Conservation (phyloP, 2,888 invertebrate genomes). For the Toxonevra muliebris region DNA sequence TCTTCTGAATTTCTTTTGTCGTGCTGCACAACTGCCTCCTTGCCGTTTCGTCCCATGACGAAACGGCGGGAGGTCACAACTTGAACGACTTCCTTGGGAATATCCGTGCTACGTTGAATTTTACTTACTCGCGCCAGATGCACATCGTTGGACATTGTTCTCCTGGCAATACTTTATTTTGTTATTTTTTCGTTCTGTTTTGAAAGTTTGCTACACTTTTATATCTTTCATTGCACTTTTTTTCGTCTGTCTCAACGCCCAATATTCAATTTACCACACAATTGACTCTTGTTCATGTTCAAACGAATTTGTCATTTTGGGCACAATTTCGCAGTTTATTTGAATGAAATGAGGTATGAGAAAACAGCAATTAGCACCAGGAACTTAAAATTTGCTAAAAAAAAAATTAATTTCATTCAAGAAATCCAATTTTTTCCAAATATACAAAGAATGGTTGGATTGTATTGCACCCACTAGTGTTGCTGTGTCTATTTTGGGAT, state of each 20-base stretch:
- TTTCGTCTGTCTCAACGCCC: too few relatives aligned
- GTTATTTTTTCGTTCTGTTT: not conserved
- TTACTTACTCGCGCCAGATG: slow-evolving; percentile 58
- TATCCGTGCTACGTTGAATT: slow-evolving; percentile 43
- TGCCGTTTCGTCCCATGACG: slow-evolving; percentile 28
- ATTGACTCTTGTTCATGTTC: not conserved
- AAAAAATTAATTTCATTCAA: not conserved
- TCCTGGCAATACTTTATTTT: not conserved
- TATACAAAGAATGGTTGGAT: too few relatives aligned
- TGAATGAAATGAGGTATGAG: too few relatives aligned
- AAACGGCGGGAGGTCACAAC: slow-evolving; percentile 20
- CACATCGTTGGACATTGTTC: slow-evolving; percentile 57
- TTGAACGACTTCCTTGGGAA: slow-evolving; percentile 41
- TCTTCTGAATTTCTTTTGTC: slow-evolving; percentile 43
- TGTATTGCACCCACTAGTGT: too few relatives aligned
- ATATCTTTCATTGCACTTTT: not conserved
- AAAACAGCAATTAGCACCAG: too few relatives aligned
- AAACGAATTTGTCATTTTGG: not conserved
- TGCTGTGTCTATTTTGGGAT: too few relatives aligned
- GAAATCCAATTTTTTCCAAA: not conserved
- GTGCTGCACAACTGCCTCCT: slow-evolving; percentile 11
- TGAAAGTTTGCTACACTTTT: not conserved
- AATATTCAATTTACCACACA: too few relatives aligned
- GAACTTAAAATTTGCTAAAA: not conserved
- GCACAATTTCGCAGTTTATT: too few relatives aligned